phyloP scores from a whole-genome alignment of 2,797 vertebrate species.

The Lindbergichthys nudifrons region DNA sequence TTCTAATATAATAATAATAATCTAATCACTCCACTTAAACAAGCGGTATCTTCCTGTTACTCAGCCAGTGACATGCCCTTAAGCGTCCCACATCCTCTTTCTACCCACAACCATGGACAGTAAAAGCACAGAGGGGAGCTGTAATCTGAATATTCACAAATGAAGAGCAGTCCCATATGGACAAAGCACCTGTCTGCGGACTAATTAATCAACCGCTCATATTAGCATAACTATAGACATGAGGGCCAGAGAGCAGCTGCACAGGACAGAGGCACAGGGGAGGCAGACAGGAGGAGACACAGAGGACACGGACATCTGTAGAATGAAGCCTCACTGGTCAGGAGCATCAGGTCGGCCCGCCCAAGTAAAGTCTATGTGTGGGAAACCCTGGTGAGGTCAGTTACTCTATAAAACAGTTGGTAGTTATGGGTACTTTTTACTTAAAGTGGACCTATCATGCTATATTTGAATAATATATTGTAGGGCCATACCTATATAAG shows the following conservation, averaged over 20 bases:
- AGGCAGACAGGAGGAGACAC: constrained; percentile 38
- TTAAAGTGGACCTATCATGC: too few species aligned
- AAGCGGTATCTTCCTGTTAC: constrained; percentile 43
- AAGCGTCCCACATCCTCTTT: constrained; percentile 34
- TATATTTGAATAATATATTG: too few species aligned
- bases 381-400: too few species aligned
- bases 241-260: constrained; percentile 58
- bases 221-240: constrained; percentile 61
- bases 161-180: constrained; percentile 35
- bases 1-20: constrained; percentile 24
- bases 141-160: constrained; percentile 48
- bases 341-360: not conserved
- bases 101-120: constrained; percentile 16
- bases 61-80: constrained; percentile 34
- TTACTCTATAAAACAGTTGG: too few species aligned
- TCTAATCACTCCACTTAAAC: constrained; percentile 37
- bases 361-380: too few species aligned
- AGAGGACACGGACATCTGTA: constrained; percentile 58
- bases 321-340: constrained; percentile 67
- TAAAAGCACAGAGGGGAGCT: constrained; percentile 41
- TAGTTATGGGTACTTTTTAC: too few species aligned
- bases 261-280: constrained; percentile 58
- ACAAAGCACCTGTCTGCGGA: constrained; percentile 36
- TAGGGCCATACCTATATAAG: too few species aligned
- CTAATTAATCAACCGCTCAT: constrained; percentile 54